Conservation (phyloP, 2,113 vertebrate species). For the Salminus brasiliensis region DNA sequence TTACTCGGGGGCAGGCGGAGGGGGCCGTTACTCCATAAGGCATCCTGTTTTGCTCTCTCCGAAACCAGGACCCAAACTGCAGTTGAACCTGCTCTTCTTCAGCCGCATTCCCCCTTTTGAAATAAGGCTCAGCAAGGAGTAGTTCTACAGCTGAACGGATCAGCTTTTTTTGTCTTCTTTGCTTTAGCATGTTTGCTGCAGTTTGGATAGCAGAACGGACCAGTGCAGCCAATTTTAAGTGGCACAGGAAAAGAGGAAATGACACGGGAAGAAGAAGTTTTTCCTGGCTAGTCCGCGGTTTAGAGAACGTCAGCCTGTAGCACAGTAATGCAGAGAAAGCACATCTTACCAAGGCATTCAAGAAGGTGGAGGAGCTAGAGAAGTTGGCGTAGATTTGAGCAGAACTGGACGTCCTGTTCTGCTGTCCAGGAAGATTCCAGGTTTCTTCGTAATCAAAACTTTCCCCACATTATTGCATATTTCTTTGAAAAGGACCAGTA, state of each 20-base stretch:
- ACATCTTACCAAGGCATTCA: not conserved
- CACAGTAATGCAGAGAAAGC: not conserved
- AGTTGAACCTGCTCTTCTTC: not conserved
- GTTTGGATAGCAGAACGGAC: not conserved
- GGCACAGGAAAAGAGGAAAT: constrained; percentile 5
- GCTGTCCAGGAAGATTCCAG: not conserved
- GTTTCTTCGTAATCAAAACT: not conserved
- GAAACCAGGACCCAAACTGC: too few relatives aligned
- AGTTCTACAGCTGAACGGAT: not conserved
- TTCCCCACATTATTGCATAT: not conserved
- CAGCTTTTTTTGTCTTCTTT: too few relatives aligned
- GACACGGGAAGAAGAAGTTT: not conserved
- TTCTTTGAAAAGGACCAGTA: not conserved
- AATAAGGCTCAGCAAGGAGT: not conserved
- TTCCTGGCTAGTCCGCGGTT: too few relatives aligned
- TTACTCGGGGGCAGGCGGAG: too few relatives aligned
- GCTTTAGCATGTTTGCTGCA: not conserved
- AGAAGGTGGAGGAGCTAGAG: not conserved
- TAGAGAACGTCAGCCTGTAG: not conserved
- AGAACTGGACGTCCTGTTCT: not conserved
- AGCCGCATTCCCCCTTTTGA: not conserved
- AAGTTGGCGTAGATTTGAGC: too few relatives aligned
- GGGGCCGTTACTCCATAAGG: too few relatives aligned
- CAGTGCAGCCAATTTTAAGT: not conserved
- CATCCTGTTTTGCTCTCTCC: too few relatives aligned